phyloP scores from a whole-genome alignment of 2,888 invertebrate genomes.

The Panorpa germanica region DNA sequence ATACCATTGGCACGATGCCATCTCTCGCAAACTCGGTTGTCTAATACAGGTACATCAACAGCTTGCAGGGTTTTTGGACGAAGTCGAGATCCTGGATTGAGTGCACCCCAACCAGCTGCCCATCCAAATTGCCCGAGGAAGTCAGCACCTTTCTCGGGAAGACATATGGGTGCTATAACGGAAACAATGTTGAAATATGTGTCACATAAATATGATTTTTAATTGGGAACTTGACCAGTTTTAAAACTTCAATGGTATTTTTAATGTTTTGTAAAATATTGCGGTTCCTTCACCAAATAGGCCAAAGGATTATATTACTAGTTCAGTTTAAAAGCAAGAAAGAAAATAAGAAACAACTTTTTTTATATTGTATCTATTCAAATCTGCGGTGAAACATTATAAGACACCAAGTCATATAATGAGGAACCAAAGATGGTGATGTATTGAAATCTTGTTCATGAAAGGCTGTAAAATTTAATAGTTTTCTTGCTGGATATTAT shows the following conservation, averaged over 20 bases:
- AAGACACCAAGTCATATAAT: too few species aligned
- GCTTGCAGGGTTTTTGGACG: constrained; percentile 80
- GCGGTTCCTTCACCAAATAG: too few species aligned
- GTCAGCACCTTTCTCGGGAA: constrained; percentile 77
- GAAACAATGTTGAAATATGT: constrained; percentile 1
- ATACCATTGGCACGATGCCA: constrained; percentile 44
- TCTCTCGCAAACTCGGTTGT: constrained; percentile 48
- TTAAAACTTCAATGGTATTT: background rate
- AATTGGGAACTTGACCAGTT: constrained; percentile 3
- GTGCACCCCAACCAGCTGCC: constrained; percentile 87
- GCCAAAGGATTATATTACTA: too few species aligned
- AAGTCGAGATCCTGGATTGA: constrained; percentile 64
- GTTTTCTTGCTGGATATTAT: too few species aligned
- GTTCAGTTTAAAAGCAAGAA: too few species aligned
- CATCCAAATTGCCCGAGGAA: constrained; percentile 82
- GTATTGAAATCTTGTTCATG: too few species aligned
- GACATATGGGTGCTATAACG: constrained; percentile 61
- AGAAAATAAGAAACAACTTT: too few species aligned
- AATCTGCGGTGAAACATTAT: too few species aligned
- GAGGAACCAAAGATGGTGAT: too few species aligned
- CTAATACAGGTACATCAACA: constrained; percentile 84
- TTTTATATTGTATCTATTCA: too few species aligned
- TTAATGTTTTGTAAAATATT: too few species aligned
- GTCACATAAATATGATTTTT: background rate
- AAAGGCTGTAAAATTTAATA: too few species aligned